Conservation (phyloP, 1,140 invertebrate genomes). For the Psilanteris sp. region DNA sequence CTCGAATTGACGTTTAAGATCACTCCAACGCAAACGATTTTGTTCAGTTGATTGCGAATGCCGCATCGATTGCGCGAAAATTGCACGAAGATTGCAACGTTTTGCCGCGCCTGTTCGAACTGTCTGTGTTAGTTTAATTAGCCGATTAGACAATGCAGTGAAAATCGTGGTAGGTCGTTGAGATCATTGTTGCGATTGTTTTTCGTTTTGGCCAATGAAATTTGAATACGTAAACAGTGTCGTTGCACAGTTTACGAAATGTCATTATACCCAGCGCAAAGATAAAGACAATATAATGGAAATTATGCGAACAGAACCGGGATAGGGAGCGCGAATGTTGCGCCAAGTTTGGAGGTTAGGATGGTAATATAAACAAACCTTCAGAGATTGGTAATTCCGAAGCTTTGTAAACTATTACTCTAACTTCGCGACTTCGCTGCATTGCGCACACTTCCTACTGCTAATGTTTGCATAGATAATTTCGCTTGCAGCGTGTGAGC, state of each 20-base stretch:
- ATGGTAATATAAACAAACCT: constrained; percentile 28
- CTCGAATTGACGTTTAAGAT: too few species aligned
- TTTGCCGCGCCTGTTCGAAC: too few species aligned
- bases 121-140: too few species aligned
- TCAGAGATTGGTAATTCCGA: constrained; percentile 34
- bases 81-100: too few species aligned
- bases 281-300: constrained; percentile 34
- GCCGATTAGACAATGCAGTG: too few species aligned
- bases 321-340: constrained; percentile 12
- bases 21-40: too few species aligned
- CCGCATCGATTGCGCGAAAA: too few species aligned
- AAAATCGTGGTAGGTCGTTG: too few species aligned
- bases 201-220: constrained; percentile 9
- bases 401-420: constrained; percentile 36
- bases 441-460: background rate
- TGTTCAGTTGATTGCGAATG: too few species aligned
- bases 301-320: constrained; percentile 34
- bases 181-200: too few species aligned
- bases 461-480: constrained; percentile 9
- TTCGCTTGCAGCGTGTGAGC: too few species aligned
- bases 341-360: constrained; percentile 31
- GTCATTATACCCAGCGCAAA: constrained; percentile 4
- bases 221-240: constrained; percentile 32
- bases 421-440: constrained; percentile 28
- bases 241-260: constrained; percentile 30